Base-by-base conservation (phyloP, 2,797 vertebrate species). In the Odontamblyopus rebecca region DNA sequence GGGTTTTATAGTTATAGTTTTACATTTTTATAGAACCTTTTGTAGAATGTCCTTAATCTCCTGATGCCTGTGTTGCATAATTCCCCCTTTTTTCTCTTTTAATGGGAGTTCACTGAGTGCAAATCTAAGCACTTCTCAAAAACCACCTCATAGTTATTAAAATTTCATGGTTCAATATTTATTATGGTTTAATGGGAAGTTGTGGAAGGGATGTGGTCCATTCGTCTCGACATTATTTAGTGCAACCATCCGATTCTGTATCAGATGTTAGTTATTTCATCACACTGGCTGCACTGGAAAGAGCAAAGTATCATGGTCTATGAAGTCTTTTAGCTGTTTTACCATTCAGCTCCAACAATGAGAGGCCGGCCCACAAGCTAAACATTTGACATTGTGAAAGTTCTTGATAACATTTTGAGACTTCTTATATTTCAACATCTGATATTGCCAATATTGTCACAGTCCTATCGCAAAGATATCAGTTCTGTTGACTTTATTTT, bases 381-480 rank as follows among this genome's bases (percentile, higher is more conserved):
- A 62, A 62, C 61, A 38, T 62, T 62, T 62, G 61, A 35, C 32
- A 35, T 62, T 9, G 7, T n/a, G 32, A 54, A 12, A 48, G 16
- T 8, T n/a, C 61, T 38, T 38, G 61, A 62, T 62, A 62, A 62
- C 61, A 62, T 62, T 62, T 59, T 4, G 26, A 60, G 27, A 30
- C 27, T 60, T 30, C 29, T 60, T 60, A 60, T 30, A 18, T 60
- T 30, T 27, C 27, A 4, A 60, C 23, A 30, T 23, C 27, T 15
- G 27, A 26, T 30, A 6, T 60, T 29, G 57, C 27, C 57, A 60
- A 60, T 30, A 30, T 60, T 60, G 15, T 18, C 57, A 30, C 57
- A 30, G 30, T 60, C 56, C 56, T 27, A 6, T 9, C 57, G 26
- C 12, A 23, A 7, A 29, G 57, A 60, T 60, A 60, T 60, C 26